Evolutionary conservation across 2,888 invertebrate genomes (phyloP), one percentile per base, ranked within the genome.

Genomic region (Tipula confusa): DNA sequence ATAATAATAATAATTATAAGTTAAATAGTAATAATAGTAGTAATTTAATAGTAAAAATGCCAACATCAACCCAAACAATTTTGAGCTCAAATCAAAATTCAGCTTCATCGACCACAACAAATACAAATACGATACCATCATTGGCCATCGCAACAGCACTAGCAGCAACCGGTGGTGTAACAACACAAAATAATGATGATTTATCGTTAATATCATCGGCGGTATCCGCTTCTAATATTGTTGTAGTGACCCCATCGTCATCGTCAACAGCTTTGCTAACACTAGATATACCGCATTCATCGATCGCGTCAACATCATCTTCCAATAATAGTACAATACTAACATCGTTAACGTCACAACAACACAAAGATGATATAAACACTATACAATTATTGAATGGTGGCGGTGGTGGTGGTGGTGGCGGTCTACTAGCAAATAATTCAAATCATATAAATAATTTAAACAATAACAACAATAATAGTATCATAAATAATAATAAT

Each of bases 221-320:
- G 84, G 84, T 79, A 84, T 84, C 84, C 84, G 85, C 79, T 28
- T 84, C 18, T 85, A 85, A 9, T 83, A 84, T 83, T 85, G 85
- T 79, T 28, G 84, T 29, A 13, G 36, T 82, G 15, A 11, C 36
- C 33, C 13, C 83, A 31, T 31, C 48, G 29, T 31, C 64, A 15
- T 31, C 64, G 31, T 31, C 79, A 79, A 15, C 83, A 64, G 29
- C 83, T 28, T 31, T 29, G 18, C 29, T 48, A 29, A 29, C 83
- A 64, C 3, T 31, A 31, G 29, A 18, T 31, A 24, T 85, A 82
- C 86, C 86, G 28, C 85, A 85, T 82, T 31, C 64, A 83, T 31
- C 79, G 79, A 15, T 33, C 29, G 29, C 83, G 9, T 43, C n/a
- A 82, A 36, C 82, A 82, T 82, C 82, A 33, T 82, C 82, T 82